These are phyloP conservation scores for Phorcus lineatus DNA, from an alignment of 2,888 invertebrate species.

Conservation along the genomic window DNA sequence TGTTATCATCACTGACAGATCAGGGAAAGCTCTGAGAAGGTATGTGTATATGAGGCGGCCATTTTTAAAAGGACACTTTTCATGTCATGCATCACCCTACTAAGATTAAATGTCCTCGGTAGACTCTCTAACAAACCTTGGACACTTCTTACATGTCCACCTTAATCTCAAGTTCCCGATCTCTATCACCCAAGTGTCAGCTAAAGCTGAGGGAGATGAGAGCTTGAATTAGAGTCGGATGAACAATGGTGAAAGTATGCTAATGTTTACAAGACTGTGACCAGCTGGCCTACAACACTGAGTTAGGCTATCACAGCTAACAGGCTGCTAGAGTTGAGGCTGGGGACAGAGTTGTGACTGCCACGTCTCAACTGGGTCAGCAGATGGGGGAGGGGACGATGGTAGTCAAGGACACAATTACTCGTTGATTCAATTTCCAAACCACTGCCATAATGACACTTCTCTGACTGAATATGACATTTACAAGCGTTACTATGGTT, in stretches of 20 bases:
- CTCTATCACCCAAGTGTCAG: too few relatives aligned
- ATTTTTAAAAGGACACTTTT: conserved; percentile 26
- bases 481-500: not conserved
- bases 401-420: too few relatives aligned
- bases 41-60: conserved; percentile 19
- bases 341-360: not conserved
- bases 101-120: too few relatives aligned
- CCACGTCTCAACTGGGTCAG: not conserved
- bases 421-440: too few relatives aligned
- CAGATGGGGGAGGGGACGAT: not conserved
- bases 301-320: not conserved
- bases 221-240: not conserved
- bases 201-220: too few relatives aligned
- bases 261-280: conserved; percentile 17
- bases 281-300: not conserved
- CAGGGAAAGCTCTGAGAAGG: not conserved
- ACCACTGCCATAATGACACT: too few relatives aligned
- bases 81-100: not conserved
- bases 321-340: not conserved
- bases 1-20: not conserved
- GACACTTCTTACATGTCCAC: too few relatives aligned
- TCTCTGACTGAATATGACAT: not conserved
- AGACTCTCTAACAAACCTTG: too few relatives aligned
- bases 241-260: conserved; percentile 1
- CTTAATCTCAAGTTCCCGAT: too few relatives aligned